phyloP scores from a whole-genome alignment of 2,113 vertebrate species.

The Dromaius novaehollandiae region DNA sequence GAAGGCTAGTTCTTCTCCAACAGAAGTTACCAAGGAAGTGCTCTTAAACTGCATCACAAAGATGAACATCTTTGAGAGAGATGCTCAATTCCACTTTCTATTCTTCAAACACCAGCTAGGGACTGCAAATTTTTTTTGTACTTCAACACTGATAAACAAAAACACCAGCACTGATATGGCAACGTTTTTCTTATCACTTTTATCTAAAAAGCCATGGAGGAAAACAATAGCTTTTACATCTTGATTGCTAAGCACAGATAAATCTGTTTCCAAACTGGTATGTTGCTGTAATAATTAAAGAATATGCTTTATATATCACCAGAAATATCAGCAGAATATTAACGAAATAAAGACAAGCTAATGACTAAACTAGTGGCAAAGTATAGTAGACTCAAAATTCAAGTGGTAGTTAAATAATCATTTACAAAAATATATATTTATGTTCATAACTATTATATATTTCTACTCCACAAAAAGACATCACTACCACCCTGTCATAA shows the following conservation, averaged over 20 bases:
- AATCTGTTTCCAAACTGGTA: not conserved
- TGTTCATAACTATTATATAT: not conserved
- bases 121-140: not conserved
- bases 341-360: conserved; percentile 16
- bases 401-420: not conserved
- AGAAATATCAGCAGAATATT: not conserved
- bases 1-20: not conserved
- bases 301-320: not conserved
- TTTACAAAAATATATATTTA: not conserved
- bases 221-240: not conserved
- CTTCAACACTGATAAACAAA: not conserved
- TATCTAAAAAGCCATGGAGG: not conserved
- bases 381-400: not conserved
- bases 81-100: not conserved
- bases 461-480: conserved; percentile 13
- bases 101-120: not conserved
- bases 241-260: not conserved
- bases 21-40: not conserved
- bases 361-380: not conserved
- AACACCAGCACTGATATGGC: not conserved
- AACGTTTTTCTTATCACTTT: not conserved
- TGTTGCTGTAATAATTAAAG: not conserved
- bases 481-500: not conserved
- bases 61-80: not conserved
- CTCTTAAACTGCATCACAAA: not conserved